phyloP scores from a whole-genome alignment of 92 coral and sea anemone genomes.

The Epizoanthus fatuus region DNA sequence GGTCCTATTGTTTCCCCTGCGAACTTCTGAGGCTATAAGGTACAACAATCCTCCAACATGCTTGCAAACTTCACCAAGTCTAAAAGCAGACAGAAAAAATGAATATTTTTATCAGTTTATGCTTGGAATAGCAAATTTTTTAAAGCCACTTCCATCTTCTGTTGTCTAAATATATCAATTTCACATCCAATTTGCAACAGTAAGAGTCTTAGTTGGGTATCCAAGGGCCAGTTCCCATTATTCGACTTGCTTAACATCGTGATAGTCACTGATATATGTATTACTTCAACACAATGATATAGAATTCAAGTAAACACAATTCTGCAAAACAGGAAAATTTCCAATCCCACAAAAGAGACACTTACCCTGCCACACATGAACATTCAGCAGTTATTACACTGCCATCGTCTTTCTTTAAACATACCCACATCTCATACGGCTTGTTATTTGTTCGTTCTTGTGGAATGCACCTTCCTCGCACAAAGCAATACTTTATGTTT shows the following conservation, averaged over 20 bases:
- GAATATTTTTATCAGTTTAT: too few species aligned
- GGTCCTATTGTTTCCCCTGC: constrained; percentile 13
- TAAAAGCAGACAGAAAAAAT: not conserved
- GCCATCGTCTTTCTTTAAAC: constrained; percentile 4
- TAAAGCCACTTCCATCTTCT: not conserved
- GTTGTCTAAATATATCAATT: too few species aligned
- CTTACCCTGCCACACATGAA: constrained; percentile 34
- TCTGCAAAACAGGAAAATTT: too few species aligned
- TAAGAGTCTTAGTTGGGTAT: too few species aligned
- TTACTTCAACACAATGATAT: not conserved
- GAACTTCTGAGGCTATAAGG: constrained; percentile 15
- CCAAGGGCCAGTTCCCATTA: too few species aligned
- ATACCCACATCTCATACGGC: not conserved
- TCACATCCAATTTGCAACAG: too few species aligned
- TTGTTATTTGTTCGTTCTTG: constrained; percentile 41
- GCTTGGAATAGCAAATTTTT: not conserved
- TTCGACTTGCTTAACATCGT: not conserved
- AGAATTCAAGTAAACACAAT: too few species aligned
- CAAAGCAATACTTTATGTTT: constrained; percentile 32
- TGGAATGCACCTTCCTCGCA: constrained; percentile 38
- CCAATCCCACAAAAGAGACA: not conserved
- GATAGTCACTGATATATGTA: not conserved
- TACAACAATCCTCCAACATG: constrained; percentile 6
- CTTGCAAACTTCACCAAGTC: constrained; percentile 19
- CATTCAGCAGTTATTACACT: constrained; percentile 14